Evolutionary conservation across 1,140 invertebrate species (phyloP).

Genomic region (Chelonus insularis): DNA sequence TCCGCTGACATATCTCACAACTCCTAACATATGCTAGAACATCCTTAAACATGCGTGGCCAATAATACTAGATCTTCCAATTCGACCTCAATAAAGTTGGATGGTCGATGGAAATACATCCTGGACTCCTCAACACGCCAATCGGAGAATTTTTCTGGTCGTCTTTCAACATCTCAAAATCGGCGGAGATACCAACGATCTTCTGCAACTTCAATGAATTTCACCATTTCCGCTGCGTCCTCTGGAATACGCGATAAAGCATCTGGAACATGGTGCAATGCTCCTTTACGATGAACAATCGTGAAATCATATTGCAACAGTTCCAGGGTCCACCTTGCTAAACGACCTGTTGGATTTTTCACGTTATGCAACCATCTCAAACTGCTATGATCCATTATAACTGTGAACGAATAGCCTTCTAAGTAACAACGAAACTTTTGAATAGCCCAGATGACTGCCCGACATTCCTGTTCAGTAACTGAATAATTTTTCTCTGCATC

Average conservation of each 20-base stretch:
- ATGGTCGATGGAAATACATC: not conserved
- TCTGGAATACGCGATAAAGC: constrained; percentile 29
- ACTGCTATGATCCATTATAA: constrained; percentile 12
- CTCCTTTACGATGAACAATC: constrained; percentile 29
- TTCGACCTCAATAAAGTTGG: not conserved
- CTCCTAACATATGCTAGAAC: not conserved
- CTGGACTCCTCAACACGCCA: not conserved
- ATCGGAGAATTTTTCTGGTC: not conserved
- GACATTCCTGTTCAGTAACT: constrained; percentile 8
- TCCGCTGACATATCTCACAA: not conserved
- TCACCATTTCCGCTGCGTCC: not conserved
- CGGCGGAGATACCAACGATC: not conserved
- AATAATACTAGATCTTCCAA: not conserved
- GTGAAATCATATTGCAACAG: not conserved
- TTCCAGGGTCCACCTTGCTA: not conserved
- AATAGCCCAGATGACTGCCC: not conserved
- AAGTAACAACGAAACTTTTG: constrained; percentile 10
- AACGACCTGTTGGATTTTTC: not conserved
- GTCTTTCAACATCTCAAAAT: not conserved
- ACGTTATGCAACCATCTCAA: constrained; percentile 9
- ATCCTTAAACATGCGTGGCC: not conserved
- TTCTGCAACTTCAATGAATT: not conserved
- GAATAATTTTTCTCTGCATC: constrained; percentile 6
- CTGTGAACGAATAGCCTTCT: not conserved
- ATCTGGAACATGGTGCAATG: constrained; percentile 34